Base-by-base conservation (phyloP, 2,888 invertebrate species). In the Drosophila fungiperda region DNA sequence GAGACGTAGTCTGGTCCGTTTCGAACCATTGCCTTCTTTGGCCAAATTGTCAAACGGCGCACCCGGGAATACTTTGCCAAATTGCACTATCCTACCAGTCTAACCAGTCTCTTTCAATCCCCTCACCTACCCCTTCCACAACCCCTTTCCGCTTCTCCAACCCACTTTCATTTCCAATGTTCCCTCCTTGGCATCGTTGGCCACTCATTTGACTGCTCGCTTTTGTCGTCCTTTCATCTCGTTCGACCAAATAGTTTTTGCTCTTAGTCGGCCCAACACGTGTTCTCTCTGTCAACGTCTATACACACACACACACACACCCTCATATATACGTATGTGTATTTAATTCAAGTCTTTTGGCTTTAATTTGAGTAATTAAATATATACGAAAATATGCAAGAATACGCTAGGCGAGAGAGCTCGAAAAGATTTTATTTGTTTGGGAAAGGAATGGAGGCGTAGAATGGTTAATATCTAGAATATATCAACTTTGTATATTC, bases 51-150 rank as follows among this genome's bases (percentile, higher is more conserved):
- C 75, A 73, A 88, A 88, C 78, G 52, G 87, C 78, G 74, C 87
- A 85, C 78, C 76, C 78, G 87, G 87, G 89, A 87, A 87, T 87
- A 87, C 87, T 87, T 87, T 89, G 59, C 80, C 85, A 87, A 87
- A 87, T 89, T 87, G 86, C 87, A 83, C 75, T 77, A 49, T 70
- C 83, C 76, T n/a, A 50, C 29, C 23, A 73, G 72, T 57, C 72
- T 50, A 45, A 45, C 45, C 15, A 53, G 57, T 64, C 40, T 42
- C 20, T 26, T 52, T 23, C 48, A n/a, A n/a, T 38, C 33, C 11
- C 9, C 23, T 20, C 32, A 2, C 4, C 23, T 1, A 11, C 2
- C 2, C 20, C 4, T 7, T 29, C 5, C 12, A 12, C 20, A 15
- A 0, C 1, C 0, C 11, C 36, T 9, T 38, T 38, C 20, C 20